phyloP scores from a whole-genome alignment of 2,888 invertebrate species.

The Sturmia bella region DNA sequence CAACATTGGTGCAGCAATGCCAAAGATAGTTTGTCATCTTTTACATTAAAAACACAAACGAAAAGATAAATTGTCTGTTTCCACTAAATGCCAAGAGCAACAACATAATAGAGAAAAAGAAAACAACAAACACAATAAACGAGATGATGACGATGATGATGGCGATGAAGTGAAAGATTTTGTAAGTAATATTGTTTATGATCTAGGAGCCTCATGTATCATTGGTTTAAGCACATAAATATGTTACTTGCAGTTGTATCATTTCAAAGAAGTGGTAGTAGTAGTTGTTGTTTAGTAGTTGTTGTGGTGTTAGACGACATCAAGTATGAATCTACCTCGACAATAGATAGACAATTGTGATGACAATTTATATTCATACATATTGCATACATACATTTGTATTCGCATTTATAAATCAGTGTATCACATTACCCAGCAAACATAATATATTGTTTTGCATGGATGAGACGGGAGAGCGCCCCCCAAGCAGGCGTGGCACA shows the following conservation, averaged over 20 bases:
- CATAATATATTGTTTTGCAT: too few species aligned
- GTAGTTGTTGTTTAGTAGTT: too few species aligned
- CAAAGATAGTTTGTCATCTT: constrained; percentile 57
- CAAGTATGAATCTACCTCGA: neutral
- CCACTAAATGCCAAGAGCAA: constrained; percentile 47
- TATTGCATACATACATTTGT: neutral
- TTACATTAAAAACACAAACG: neutral
- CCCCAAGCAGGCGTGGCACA: too few species aligned
- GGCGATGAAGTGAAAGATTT: constrained; percentile 42
- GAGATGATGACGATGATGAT: neutral
- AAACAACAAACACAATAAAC: neutral
- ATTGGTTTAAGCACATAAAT: neutral
- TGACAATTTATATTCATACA: constrained; percentile 41
- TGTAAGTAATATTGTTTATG: constrained; percentile 43
- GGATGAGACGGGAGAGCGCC: too few species aligned
- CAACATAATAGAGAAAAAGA: neutral
- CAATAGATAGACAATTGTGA: constrained; percentile 14
- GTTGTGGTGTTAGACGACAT: too few species aligned
- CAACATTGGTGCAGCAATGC: constrained; percentile 17
- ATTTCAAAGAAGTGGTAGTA: too few species aligned
- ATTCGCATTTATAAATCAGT: neutral
- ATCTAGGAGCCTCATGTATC: constrained; percentile 12
- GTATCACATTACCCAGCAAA: too few species aligned
- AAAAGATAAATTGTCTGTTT: constrained; percentile 58
- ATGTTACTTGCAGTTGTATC: neutral